A percentile compares a stretch with the other conserved stretches of the same genome.
phyloP scores from a whole-genome alignment of 2,113 vertebrate species.

The Orientallactaga bullata region DNA sequence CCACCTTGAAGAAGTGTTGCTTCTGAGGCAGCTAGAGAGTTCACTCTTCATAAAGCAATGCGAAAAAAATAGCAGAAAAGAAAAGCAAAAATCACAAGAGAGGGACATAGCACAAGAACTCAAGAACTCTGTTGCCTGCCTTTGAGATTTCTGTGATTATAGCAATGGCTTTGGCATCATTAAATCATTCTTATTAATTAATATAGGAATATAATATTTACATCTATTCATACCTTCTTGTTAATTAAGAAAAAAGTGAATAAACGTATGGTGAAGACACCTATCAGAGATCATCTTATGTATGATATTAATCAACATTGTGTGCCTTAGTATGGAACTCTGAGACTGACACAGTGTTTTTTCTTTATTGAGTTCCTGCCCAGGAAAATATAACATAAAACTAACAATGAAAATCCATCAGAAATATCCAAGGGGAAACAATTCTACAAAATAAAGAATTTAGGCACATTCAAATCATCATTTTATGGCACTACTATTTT shows the following conservation, averaged over 20 bases:
- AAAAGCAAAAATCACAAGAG: background rate
- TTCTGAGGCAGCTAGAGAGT: background rate
- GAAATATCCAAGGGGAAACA: background rate
- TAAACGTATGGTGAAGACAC: background rate
- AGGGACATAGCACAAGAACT: background rate
- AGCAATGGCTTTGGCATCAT: background rate
- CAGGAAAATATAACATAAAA: background rate
- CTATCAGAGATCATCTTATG: background rate
- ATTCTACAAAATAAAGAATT: background rate
- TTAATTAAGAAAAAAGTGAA: background rate
- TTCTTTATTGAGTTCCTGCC: background rate
- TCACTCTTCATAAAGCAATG: background rate
- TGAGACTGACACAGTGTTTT: background rate
- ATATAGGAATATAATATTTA: too few relatives aligned
- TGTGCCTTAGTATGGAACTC: background rate
- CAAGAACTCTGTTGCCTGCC: background rate
- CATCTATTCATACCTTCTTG: background rate
- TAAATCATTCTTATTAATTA: background rate
- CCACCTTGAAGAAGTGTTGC: background rate
- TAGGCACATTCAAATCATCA: background rate
- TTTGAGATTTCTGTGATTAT: conserved; percentile 16
- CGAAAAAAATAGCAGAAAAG: background rate
- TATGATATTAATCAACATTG: background rate
- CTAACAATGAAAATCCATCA: background rate
- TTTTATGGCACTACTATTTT: too few relatives aligned